Evolutionary conservation across 2,797 vertebrate genomes (phyloP).

Genomic region (Chaenodraco wilsoni): DNA sequence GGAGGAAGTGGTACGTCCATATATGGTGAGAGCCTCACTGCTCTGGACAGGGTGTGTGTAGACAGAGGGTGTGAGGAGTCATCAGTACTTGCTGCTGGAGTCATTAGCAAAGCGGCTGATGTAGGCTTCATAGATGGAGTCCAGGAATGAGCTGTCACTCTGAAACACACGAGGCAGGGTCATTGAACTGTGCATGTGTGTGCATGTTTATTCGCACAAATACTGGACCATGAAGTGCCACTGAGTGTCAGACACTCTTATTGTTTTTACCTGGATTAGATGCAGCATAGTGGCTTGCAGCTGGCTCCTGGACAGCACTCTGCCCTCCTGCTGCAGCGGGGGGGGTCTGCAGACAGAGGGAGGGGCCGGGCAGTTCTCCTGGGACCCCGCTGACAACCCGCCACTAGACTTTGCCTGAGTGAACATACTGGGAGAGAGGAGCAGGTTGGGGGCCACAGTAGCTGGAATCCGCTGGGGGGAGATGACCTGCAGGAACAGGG

Average conservation of each 20-base stretch:
- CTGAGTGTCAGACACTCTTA: neutral
- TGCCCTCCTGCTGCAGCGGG: constrained; percentile 64
- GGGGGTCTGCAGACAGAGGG: constrained; percentile 53
- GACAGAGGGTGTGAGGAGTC: constrained; percentile 40
- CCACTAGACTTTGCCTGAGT: constrained; percentile 76
- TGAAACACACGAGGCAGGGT: constrained; percentile 76
- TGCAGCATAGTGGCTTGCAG: constrained; percentile 90
- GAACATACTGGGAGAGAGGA: constrained; percentile 93
- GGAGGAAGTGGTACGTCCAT: constrained; percentile 25
- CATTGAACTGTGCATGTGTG: neutral
- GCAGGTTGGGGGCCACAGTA: constrained; percentile 81
- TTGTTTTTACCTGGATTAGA: constrained; percentile 87
- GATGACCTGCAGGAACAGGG: constrained; percentile 80
- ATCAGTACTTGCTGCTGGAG: constrained; percentile 75
- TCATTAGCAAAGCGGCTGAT: constrained; percentile 83
- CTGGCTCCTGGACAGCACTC: constrained; percentile 85
- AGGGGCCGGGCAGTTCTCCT: constrained; percentile 48
- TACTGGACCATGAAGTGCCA: neutral
- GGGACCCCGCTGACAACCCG: constrained; percentile 17
- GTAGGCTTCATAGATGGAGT: constrained; percentile 93
- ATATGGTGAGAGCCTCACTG: constrained; percentile 9
- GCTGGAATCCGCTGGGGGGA: constrained; percentile 86
- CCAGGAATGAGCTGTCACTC: constrained; percentile 92
- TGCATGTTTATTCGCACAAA: neutral
- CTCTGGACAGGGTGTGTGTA: constrained; percentile 17